Percentiles rank a stretch among this genome's conserved stretches.
Conservation (phyloP, 1,140 invertebrate genomes). For the Bombus picipes region DNA sequence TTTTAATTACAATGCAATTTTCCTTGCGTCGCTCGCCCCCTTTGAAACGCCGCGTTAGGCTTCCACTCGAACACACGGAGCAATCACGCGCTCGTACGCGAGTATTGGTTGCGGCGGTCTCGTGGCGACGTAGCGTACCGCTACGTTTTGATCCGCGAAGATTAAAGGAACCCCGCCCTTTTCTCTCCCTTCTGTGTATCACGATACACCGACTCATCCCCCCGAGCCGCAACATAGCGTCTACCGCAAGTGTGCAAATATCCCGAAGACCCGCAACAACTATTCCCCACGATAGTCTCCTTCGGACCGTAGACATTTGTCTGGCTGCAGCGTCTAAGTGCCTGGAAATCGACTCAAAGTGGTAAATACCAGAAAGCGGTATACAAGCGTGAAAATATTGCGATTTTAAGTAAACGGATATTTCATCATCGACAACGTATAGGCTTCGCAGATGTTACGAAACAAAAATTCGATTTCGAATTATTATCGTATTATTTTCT, state of each 20-base stretch:
- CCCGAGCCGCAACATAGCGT: conserved; percentile 22
- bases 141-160: conserved; percentile 80
- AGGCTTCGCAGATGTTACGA: neutral
- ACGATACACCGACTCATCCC: conserved; percentile 23
- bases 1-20: conserved; percentile 83
- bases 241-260: conserved; percentile 69
- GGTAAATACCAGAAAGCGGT: too few relatives aligned
- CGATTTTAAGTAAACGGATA: neutral
- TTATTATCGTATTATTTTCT: neutral
- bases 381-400: neutral
- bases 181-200: conserved; percentile 44
- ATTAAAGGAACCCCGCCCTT: conserved; percentile 77
- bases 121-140: conserved; percentile 39
- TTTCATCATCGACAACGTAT: neutral
- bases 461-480: neutral
- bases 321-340: neutral
- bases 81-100: conserved; percentile 75
- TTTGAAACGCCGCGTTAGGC: conserved; percentile 81
- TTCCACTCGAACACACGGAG: conserved; percentile 81
- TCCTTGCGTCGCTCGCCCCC: conserved; percentile 74
- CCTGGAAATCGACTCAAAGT: too few relatives aligned
- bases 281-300: neutral
- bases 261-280: conserved; percentile 46
- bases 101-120: conserved; percentile 49
- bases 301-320: neutral